phyloP scores from a whole-genome alignment of 2,113 vertebrate species.

The Calcarius ornatus region DNA sequence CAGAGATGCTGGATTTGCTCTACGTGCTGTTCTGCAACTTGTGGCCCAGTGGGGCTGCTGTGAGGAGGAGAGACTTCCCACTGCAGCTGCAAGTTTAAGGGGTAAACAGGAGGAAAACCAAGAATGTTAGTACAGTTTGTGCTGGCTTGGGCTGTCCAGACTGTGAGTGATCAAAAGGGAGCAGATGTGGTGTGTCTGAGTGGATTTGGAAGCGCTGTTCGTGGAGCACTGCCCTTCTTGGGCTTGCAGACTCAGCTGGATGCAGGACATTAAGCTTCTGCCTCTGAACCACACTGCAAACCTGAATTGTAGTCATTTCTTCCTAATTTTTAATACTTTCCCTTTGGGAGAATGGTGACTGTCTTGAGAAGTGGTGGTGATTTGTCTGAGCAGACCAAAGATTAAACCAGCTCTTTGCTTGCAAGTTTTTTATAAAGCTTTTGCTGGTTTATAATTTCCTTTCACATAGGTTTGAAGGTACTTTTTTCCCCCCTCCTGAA shows the following conservation, averaged over 20 bases:
- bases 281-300: not conserved
- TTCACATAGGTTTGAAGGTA: not conserved
- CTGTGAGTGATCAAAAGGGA: not conserved
- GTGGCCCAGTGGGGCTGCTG: constrained; percentile 4
- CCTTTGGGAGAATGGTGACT: not conserved
- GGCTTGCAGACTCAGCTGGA: not conserved
- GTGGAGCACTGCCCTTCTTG: not conserved
- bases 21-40: not conserved
- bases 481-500: not conserved
- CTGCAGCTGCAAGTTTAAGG: constrained; percentile 57
- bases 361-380: not conserved
- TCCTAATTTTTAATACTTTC: not conserved
- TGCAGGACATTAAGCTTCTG: not conserved
- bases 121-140: constrained; percentile 11
- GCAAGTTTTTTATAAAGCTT: not conserved
- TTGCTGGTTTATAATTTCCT: not conserved
- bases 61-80: not conserved
- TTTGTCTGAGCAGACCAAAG: not conserved
- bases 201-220: not conserved
- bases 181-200: not conserved
- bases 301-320: not conserved
- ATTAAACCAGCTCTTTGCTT: not conserved
- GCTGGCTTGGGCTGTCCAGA: not conserved
- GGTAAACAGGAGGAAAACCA: constrained; percentile 37
- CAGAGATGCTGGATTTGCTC: not conserved